Base-by-base conservation (phyloP, 1,140 invertebrate genomes). In the Solenopsis invicta region DNA sequence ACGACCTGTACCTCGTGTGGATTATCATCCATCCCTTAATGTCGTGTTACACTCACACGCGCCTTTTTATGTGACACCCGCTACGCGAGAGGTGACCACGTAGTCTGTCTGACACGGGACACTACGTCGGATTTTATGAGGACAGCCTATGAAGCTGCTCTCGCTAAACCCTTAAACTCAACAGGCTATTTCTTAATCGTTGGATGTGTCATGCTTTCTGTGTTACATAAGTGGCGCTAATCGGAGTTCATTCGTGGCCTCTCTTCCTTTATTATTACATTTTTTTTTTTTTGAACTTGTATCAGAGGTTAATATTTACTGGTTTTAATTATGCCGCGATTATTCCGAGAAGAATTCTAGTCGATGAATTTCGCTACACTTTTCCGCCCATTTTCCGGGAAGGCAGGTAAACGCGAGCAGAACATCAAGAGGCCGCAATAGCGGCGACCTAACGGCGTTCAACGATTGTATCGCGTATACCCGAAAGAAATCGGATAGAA, bases 1-100 rank as follows among this genome's bases (percentile, higher is more conserved):
- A 93, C 90, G 90, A 93, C 82, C 90, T 87, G 90, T 87, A 90
- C 56, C 86, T 85, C 64, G 13, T 41, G 61, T 41, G 61, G 45
- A 67, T 85, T 86, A 85, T 71, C 29, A 29, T 29, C 67, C 69
- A 64, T 91, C 89, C 87, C 82, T 91, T 89, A 89, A 92, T 82
- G 88, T 82, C 59, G 66, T 81, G 48, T 76, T 87, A 80, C 72
- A 56, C 72, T 54, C 41, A 45, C 67, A 24, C 50, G n/a, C 24
- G 37, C 21, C 48, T 81, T 71, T 81, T 81, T 81, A 81, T 81
- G 52, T 59, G 66, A 81, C 78, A 71, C 64, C 21, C 66, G 34
- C 37, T 34, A 52, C 64, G 78, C 78, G 52, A 71, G 13, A 71
- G 37, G 21, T 71, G 66, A 71, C 64, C 66, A 71, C 78, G 66